Conservation (phyloP, 2,113 vertebrate species). For the mouse (Mus musculus) region GRCm39 chr12:89398501-89399000, state of each 20-base stretch:
- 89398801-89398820: not conserved
- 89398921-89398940: not conserved
- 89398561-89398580: not conserved
- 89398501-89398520: not conserved
- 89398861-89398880: conserved; percentile 18
- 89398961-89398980: not conserved
- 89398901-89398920: not conserved
- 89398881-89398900: not conserved
- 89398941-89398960: not conserved
- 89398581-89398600: not conserved
- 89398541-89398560: not conserved
- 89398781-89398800: not conserved
- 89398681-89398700: not conserved
- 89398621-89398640: not conserved
- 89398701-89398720: not conserved
- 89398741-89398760: not conserved
- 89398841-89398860: not conserved
- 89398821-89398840: not conserved
- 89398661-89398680: not conserved
- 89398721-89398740: not conserved
- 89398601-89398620: not conserved
- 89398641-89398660: not conserved
- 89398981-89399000: conserved; percentile 15
- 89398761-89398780: not conserved
- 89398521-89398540: not conserved